Conservation (phyloP, 1,140 invertebrate genomes). For the Drosophila gunungcola region DNA sequence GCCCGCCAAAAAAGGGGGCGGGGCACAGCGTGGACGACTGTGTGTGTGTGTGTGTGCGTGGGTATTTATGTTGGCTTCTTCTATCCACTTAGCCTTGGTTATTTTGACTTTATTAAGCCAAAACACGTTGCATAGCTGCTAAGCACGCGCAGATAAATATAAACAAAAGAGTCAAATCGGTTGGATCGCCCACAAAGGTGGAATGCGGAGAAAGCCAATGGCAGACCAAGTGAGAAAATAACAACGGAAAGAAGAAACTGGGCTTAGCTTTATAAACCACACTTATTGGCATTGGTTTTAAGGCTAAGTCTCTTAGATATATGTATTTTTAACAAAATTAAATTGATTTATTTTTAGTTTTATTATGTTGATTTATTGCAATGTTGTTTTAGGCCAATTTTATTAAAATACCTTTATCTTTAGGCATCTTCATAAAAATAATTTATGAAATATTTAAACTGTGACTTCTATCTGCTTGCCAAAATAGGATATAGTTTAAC, state of each 20-base stretch:
- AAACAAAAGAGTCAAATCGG: constrained; percentile 46
- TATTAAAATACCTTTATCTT: no score
- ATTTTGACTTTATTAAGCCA: constrained; percentile 82
- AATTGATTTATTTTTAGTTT: no score
- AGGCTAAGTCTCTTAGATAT: no score
- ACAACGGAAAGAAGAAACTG: no score
- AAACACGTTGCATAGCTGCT: constrained; percentile 78
- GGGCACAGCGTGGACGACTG: constrained; percentile 3
- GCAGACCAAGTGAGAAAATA: neutral
- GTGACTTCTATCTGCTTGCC: neutral
- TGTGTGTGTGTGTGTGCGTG: constrained; percentile 27
- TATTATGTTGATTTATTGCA: no score
- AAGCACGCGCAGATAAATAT: constrained; percentile 76
- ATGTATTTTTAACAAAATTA: no score
- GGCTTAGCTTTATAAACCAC: no score
- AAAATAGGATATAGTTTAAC: neutral
- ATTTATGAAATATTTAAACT: neutral
- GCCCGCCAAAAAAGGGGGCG: constrained; percentile 14
- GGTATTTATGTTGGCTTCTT: constrained; percentile 74
- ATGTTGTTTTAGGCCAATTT: no score
- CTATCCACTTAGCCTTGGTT: constrained; percentile 76
- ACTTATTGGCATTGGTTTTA: no score
- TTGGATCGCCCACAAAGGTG: constrained; percentile 1
- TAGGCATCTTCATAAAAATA: no score
- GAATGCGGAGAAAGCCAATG: constrained; percentile 1